Percentiles rank a stretch among this genome's conserved stretches.
Conservation (phyloP, 2,797 vertebrate species). For the Chromis chromis region DNA sequence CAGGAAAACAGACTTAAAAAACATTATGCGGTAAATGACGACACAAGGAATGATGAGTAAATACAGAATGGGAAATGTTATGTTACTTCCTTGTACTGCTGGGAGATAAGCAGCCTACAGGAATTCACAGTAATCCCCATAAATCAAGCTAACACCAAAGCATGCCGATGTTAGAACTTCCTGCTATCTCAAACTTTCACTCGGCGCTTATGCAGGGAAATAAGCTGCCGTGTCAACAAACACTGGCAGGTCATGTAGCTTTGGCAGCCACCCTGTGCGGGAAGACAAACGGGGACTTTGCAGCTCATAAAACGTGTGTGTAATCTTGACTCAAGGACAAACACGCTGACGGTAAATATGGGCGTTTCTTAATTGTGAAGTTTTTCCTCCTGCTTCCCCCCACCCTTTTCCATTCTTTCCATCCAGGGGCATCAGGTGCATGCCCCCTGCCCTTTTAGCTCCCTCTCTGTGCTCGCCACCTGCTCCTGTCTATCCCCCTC, state of each 20-base stretch:
- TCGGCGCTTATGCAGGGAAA: slow-evolving; percentile 1
- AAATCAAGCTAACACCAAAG: slow-evolving; percentile 20
- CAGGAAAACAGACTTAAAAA: neutral
- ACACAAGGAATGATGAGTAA: slow-evolving; percentile 30
- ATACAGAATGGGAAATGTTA: neutral
- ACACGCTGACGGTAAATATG: slow-evolving; percentile 28
- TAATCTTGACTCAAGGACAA: slow-evolving; percentile 26
- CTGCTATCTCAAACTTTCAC: slow-evolving; percentile 19
- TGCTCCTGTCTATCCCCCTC: slow-evolving; percentile 59
- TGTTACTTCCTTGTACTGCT: slow-evolving; percentile 19
- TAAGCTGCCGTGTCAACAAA: slow-evolving; percentile 52
- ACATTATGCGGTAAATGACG: slow-evolving; percentile 5
- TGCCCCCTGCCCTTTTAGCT: neutral
- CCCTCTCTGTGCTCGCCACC: slow-evolving; percentile 56
- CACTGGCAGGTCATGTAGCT: slow-evolving; percentile 9
- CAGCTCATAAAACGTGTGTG: slow-evolving; percentile 23
- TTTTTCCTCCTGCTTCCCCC: neutral
- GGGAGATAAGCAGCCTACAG: slow-evolving; percentile 4
- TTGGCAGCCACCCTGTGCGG: slow-evolving; percentile 10
- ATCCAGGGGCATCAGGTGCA: slow-evolving; percentile 34
- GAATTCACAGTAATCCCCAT: slow-evolving; percentile 17
- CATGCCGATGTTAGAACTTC: slow-evolving; percentile 11
- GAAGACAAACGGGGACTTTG: slow-evolving; percentile 35
- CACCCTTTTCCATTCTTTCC: slow-evolving; percentile 5
- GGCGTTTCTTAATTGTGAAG: slow-evolving; percentile 18